Evolutionary conservation across 2,888 invertebrate species (phyloP).

Genomic region (Aplocera efformata): DNA sequence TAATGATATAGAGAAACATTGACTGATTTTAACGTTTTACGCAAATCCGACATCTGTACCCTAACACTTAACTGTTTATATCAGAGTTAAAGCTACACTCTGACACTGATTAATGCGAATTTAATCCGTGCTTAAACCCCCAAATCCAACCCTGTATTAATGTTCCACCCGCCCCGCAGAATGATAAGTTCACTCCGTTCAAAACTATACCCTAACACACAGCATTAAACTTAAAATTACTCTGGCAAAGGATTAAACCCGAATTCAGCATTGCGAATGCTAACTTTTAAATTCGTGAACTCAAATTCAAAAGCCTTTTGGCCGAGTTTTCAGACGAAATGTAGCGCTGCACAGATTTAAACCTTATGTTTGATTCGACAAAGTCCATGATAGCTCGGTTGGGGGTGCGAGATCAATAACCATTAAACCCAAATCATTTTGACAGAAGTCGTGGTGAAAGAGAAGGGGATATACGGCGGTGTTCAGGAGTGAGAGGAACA

Average conservation of each 20-base stretch:
- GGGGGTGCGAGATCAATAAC: constrained; percentile 64
- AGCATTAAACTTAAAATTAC: constrained; percentile 38
- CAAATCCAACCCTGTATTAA: constrained; percentile 79
- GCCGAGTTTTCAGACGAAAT: constrained; percentile 52
- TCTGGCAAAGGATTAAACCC: constrained; percentile 32
- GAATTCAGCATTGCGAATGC: constrained; percentile 39
- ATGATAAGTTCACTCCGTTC: constrained; percentile 50
- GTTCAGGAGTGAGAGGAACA: constrained; percentile 43
- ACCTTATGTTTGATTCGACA: constrained; percentile 32
- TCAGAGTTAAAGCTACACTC: constrained; percentile 73
- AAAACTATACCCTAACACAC: constrained; percentile 48
- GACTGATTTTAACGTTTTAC: constrained; percentile 33
- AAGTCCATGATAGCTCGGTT: constrained; percentile 40
- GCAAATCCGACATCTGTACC: constrained; percentile 63
- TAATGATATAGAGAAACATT: too few species aligned
- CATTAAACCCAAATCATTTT: constrained; percentile 67
- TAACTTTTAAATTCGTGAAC: constrained; percentile 71
- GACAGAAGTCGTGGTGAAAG: constrained; percentile 63
- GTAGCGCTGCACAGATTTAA: constrained; percentile 26
- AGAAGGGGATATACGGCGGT: constrained; percentile 39
- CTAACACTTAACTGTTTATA: constrained; percentile 80
- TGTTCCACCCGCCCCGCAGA: constrained; percentile 76
- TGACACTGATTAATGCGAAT: constrained; percentile 87
- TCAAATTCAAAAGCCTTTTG: constrained; percentile 64
- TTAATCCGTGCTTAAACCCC: constrained; percentile 84